These are phyloP conservation scores for Cremastinae sp. DNA, from an alignment of 2,888 invertebrate genomes.

Conservation along the genomic window DNA sequence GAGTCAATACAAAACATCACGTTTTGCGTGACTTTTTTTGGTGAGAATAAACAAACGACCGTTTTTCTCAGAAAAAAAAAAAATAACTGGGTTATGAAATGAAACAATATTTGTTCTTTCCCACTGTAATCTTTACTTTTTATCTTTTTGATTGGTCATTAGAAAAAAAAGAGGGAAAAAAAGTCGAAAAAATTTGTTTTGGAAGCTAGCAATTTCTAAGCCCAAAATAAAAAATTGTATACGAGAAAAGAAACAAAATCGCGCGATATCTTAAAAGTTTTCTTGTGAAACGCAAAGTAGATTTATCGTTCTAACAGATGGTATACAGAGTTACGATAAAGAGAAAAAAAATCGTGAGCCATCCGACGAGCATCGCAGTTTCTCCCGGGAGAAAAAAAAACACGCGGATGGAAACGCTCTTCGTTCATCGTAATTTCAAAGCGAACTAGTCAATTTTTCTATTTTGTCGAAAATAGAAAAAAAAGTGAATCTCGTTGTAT, in stretches of 20 bases:
- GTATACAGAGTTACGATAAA: slow-evolving; percentile 11
- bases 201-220: neutral
- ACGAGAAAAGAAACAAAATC: neutral
- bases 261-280: neutral
- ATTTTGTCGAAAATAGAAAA: too few relatives aligned
- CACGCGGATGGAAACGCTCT: slow-evolving; percentile 2
- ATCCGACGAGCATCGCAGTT: neutral
- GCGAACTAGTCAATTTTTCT: neutral
- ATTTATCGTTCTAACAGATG: slow-evolving; percentile 51
- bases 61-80: neutral
- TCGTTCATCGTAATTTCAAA: neutral
- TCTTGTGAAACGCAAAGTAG: neutral
- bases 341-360: neutral
- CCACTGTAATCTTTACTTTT: too few relatives aligned
- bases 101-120: too few relatives aligned
- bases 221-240: slow-evolving; percentile 1
- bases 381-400: neutral
- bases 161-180: too few relatives aligned
- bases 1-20: too few relatives aligned
- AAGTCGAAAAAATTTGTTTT: too few relatives aligned
- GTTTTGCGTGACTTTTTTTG: too few relatives aligned
- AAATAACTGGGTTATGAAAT: too few relatives aligned
- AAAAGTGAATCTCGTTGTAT: too few relatives aligned
- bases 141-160: too few relatives aligned
- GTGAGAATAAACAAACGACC: neutral